Evolutionary conservation across 1,140 invertebrate genomes (phyloP), one percentile per base, ranked within the genome.

Genomic region (Halictus rubicundus): DNA sequence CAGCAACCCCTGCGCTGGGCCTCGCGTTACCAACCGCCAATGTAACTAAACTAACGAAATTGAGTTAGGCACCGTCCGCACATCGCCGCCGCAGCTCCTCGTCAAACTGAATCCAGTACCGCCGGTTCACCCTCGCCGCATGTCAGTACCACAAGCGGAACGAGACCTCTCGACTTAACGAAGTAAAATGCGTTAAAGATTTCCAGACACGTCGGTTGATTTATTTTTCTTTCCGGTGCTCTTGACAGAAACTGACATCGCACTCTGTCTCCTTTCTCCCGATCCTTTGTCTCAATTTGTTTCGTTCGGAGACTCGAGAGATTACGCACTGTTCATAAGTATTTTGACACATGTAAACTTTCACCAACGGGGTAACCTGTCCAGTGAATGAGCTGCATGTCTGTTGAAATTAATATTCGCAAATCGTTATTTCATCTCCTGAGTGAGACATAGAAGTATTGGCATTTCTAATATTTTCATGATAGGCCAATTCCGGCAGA

Each of bases 1-100:
- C 88, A 80, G 87, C 89, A 88, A 75, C 90, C 89, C 90, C 81
- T 88, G 76, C 86, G 88, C 6, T 68, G 71, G 66, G 89, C 89
- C 78, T 88, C 89, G 88, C 87, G 87, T 90, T 90, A 90, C 89
- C 88, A 90, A 88, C 89, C 90, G 85, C 90, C 89, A 75, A 90
- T 91, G 90, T 91, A 91, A 91, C 90, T 90, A 91, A 91, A 91
- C 90, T 91, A 91, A 91, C 89, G 82, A 90, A 91, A 91, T 91
- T 85, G 90, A 91, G 89, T 91, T 91, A 91, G 87, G 85, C 79
- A 79, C 83, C 86, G 82, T 81, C 84, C 89, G 89, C 88, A 80
- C 87, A 83, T 88, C 83, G 87, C 89, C 81, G 83, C 82, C 81
- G 79, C 84, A 83, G 87, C 85, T 90, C 86, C 89, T 90, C 87